Percentiles rank a stretch among this genome's conserved stretches.
phyloP scores from a whole-genome alignment of 2,797 vertebrate species.

The Takifugu rubripes region DNA sequence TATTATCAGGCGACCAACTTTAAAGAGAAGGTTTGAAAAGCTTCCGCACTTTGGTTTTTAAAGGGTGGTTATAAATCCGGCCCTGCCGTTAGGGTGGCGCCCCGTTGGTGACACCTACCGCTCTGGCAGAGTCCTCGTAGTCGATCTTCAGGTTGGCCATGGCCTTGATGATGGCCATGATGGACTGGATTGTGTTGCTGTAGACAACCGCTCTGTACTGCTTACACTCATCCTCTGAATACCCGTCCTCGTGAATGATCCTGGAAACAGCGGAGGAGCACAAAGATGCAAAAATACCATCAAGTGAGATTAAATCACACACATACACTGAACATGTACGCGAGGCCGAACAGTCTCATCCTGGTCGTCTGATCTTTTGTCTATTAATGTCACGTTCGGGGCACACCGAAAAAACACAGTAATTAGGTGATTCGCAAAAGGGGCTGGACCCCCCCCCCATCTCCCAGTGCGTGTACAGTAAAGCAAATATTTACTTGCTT shows the following conservation, averaged over 20 bases:
- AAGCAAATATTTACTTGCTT: constrained; percentile 47
- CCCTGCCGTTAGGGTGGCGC: no score
- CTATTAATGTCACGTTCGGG: background rate
- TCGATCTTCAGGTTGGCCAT: constrained; percentile 96
- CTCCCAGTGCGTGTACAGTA: constrained; percentile 21
- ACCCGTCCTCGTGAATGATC: constrained; percentile 98
- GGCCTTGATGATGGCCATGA: constrained; percentile 98
- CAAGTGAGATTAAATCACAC: background rate
- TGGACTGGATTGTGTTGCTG: constrained; percentile 99
- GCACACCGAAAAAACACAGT: background rate
- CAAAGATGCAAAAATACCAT: background rate
- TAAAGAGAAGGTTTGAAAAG: background rate
- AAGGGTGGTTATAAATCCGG: background rate
- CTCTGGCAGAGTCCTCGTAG: constrained; percentile 85
- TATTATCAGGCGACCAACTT: background rate
- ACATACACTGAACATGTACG: background rate
- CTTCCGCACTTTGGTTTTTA: background rate
- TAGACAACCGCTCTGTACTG: constrained; percentile 97
- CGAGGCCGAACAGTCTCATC: background rate
- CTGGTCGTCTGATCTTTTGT: background rate
- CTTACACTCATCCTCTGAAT: constrained; percentile 96
- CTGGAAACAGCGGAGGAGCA: constrained; percentile 58
- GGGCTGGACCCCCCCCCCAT: constrained; percentile 4
- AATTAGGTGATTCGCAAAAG: background rate
- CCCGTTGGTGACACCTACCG: constrained; percentile 70